phyloP scores from a whole-genome alignment of 2,888 invertebrate genomes.

The Masnerella sp. region DNA sequence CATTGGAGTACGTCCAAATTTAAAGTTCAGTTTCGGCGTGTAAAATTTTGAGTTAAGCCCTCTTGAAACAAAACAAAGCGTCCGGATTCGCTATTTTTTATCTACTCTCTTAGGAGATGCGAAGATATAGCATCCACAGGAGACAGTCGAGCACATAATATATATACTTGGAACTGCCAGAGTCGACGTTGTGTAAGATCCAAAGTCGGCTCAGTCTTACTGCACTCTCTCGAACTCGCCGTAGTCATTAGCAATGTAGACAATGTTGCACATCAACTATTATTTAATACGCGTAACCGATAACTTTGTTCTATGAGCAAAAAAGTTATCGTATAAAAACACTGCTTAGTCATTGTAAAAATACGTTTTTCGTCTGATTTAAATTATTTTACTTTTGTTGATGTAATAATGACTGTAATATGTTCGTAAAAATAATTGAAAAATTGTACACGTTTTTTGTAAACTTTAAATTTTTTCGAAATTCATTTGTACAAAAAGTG shows the following conservation, averaged over 20 bases:
- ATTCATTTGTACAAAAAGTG: too few species aligned
- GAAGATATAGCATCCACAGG: slow-evolving; percentile 22
- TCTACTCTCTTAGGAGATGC: slow-evolving; percentile 29
- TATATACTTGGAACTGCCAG: slow-evolving; percentile 58
- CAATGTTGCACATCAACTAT: slow-evolving; percentile 63
- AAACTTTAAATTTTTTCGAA: too few species aligned
- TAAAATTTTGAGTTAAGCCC: too few species aligned
- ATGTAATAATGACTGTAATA: too few species aligned
- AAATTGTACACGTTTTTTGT: too few species aligned
- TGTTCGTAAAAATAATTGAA: too few species aligned
- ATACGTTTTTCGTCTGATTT: too few species aligned
- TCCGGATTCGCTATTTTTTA: slow-evolving; percentile 28
- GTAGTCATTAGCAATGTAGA: slow-evolving; percentile 66
- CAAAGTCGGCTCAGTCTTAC: slow-evolving; percentile 60
- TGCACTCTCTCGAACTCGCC: slow-evolving; percentile 60
- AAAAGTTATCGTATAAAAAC: too few species aligned
- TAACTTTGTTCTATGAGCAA: slow-evolving; percentile 17
- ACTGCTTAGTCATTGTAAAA: too few species aligned
- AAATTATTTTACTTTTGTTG: too few species aligned
- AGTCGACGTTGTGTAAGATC: slow-evolving; percentile 65
- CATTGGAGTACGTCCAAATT: too few species aligned
- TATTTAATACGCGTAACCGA: slow-evolving; percentile 58
- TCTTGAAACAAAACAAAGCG: slow-evolving; percentile 6
- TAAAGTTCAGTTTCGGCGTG: too few species aligned
- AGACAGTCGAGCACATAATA: slow-evolving; percentile 31